phyloP scores from a whole-genome alignment of 2,113 vertebrate genomes.

The Pygoscelis antarcticus region DNA sequence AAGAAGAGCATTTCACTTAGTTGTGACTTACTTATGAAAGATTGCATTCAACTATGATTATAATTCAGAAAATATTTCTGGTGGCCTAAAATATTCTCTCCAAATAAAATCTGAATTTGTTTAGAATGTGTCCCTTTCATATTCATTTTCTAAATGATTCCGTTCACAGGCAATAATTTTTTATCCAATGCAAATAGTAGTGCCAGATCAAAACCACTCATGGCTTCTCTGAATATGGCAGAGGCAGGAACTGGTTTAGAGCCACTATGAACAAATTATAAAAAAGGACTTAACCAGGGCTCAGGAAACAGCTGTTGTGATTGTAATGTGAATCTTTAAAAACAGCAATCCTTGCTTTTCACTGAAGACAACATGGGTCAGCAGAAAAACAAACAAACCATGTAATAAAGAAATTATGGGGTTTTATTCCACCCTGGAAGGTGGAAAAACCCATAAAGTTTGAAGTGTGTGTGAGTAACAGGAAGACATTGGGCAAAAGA shows the following conservation, averaged over 20 bases:
- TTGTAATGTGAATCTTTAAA: not conserved
- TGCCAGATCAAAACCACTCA: not conserved
- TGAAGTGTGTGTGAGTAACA: not conserved
- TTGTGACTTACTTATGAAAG: not conserved
- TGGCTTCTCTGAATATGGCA: not conserved
- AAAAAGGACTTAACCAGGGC: not conserved
- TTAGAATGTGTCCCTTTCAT: not conserved
- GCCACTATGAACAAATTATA: not conserved
- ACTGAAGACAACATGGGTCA: not conserved
- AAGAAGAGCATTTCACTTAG: not conserved
- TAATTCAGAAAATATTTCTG: not conserved
- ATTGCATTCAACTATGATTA: not conserved
- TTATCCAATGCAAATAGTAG: not conserved
- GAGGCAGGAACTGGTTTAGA: not conserved
- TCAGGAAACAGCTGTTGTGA: not conserved
- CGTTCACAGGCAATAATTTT: not conserved
- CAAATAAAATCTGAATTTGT: not conserved
- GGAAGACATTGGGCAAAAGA: not conserved
- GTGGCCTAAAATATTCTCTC: not conserved
- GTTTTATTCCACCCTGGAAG: rapidly evolving
- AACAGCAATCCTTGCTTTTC: not conserved
- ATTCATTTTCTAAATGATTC: not conserved
- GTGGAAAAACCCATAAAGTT: not conserved
- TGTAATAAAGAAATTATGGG: not conserved
- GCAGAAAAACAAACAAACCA: not conserved